Base-by-base conservation (phyloP, 2,797 vertebrate species). In the Molothrus aeneus region DNA sequence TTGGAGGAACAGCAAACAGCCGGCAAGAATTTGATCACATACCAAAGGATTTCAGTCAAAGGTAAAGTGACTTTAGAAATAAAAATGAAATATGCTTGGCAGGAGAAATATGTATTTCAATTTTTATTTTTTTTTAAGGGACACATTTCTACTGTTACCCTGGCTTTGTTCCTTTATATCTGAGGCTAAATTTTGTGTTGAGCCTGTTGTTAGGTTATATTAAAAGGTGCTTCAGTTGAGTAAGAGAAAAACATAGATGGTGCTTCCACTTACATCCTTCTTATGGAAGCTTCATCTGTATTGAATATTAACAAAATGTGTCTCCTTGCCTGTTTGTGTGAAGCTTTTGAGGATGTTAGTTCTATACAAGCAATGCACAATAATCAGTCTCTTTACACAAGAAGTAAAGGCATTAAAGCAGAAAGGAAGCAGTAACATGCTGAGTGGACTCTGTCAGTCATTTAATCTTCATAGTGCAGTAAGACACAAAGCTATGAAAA, bases 1-100 rank as follows among this genome's bases (percentile, higher is more conserved):
- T 98, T 4, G 98, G 99, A 17, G 98, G 99, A 78, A 98, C 98
- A 10, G 98, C 98, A 92, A 98, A 99, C 97, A 99, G 99, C 95
- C 98, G 98, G 45, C 99, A 99, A 87, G 99, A 99, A 96, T 99
- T 98, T 96, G 92, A 98, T 36, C 92, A 98, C 57, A 60, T 99
- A 74, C 98, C 98, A 93, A 97, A 97, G 90, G 98, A 98, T 91
- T 96, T 99, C 78, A 98, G 96, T 94, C 95, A 98, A 96, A 98
- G 98, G 99, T 99, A 97, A 94, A 60, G 38, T 43, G 43, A 66
- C 47, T 32, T 68, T 10, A 84, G 48, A 69, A 90, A 86, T 38
- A 45, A 88, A 86, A 79, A 56, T 25, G 4, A 72, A 60, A 80
- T 60, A 61, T 20, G 19, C 3, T 20, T 21, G 17, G 36, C 9